Conservation (phyloP, 30 jellyfish, hydroid and myxozoan genomes). For the Aurelia sp. region DNA sequence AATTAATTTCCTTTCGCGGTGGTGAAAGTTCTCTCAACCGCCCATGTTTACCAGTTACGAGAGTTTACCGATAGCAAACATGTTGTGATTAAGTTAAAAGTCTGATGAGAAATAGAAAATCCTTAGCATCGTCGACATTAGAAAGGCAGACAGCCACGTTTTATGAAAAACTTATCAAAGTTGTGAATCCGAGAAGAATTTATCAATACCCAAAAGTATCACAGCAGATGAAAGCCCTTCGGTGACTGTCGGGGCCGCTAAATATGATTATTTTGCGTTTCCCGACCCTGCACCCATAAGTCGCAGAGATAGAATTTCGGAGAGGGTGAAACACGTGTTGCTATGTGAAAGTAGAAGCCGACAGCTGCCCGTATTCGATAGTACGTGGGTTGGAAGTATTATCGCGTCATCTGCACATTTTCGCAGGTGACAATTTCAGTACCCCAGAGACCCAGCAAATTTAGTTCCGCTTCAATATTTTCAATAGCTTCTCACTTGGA, state of each 20-base stretch:
- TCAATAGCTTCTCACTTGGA: no score
- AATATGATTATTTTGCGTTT: background rate
- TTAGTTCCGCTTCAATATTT: background rate
- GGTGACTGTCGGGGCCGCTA: background rate
- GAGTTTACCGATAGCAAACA: slow-evolving; percentile 54
- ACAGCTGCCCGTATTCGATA: slow-evolving; percentile 40
- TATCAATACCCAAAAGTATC: no score
- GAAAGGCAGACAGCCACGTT: slow-evolving; percentile 27
- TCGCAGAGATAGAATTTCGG: slow-evolving; percentile 5
- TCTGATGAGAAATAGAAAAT: background rate
- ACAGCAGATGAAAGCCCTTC: background rate
- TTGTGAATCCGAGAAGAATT: no score
- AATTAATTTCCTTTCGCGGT: slow-evolving; percentile 31
- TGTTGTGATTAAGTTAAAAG: slow-evolving; percentile 17
- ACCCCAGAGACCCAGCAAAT: slow-evolving; percentile 11
- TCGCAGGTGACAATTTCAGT: slow-evolving; percentile 45
- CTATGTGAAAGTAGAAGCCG: slow-evolving; percentile 16
- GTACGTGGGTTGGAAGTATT: slow-evolving; percentile 15
- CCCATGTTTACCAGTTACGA: slow-evolving; percentile 11
- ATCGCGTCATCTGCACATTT: slow-evolving; percentile 32
- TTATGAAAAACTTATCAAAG: no score
- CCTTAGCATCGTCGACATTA: slow-evolving; percentile 7
- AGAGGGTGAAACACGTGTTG: slow-evolving; percentile 35
- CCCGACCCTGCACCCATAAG: slow-evolving; percentile 6
- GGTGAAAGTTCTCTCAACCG: slow-evolving; percentile 7